Conservation (phyloP, 2,888 invertebrate genomes). For the Drosophila picticornis region DNA sequence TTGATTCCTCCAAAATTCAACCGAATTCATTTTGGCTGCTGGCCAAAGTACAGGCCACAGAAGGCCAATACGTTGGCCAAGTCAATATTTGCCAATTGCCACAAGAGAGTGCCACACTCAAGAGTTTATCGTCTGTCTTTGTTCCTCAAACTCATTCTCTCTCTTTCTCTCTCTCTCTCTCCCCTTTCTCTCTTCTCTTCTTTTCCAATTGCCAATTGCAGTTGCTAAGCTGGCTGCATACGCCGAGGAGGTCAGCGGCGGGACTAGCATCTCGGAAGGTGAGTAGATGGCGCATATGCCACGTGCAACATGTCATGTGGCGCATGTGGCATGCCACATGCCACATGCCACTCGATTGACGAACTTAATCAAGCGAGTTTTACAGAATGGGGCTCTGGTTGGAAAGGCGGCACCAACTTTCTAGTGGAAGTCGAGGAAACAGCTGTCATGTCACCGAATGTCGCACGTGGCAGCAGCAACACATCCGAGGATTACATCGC, state of each 20-base stretch:
- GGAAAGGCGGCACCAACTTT: conserved; percentile 84
- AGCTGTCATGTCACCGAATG: conserved; percentile 64
- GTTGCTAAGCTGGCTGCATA: conserved; percentile 82
- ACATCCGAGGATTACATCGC: conserved; percentile 72
- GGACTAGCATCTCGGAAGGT: conserved; percentile 83
- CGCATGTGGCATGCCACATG: conserved; percentile 22
- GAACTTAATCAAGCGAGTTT: conserved; percentile 19
- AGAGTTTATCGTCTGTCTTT: conserved; percentile 35
- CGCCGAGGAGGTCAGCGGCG: conserved; percentile 74
- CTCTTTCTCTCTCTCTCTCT: background rate
- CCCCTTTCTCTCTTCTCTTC: background rate
- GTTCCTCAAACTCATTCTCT: conserved; percentile 10
- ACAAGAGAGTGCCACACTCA: conserved; percentile 26
- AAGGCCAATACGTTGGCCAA: conserved; percentile 19
- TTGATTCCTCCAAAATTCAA: background rate
- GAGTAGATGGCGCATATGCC: conserved; percentile 30
- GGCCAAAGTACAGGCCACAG: conserved; percentile 26
- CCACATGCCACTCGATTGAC: conserved; percentile 33
- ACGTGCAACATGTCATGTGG: conserved; percentile 14
- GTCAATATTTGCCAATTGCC: conserved; percentile 42
- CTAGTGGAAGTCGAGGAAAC: conserved; percentile 85
- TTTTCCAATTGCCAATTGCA: conserved; percentile 51
- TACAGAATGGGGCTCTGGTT: conserved; percentile 85
- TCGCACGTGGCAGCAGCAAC: conserved; percentile 45
- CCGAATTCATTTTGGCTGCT: conserved; percentile 24